These are phyloP conservation scores for Microctonus aethiopoides DNA, from an alignment of 2,888 invertebrate genomes.

Conservation along the genomic window DNA sequence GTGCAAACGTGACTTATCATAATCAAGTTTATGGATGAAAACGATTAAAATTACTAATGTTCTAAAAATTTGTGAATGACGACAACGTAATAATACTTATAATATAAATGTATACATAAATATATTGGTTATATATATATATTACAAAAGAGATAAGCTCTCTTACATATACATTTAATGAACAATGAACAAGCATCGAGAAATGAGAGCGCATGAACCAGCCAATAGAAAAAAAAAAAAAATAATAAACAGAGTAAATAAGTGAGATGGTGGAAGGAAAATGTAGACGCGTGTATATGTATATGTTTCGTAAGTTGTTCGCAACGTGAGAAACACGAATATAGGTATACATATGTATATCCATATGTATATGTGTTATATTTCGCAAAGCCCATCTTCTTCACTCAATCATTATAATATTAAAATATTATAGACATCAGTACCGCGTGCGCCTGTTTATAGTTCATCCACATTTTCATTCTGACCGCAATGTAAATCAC, in stretches of 20 bases:
- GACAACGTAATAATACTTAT: not conserved
- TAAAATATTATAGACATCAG: constrained; percentile 27
- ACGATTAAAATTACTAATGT: not conserved
- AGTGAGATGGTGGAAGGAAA: constrained; percentile 7
- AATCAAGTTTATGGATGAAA: not conserved
- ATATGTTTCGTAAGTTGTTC: constrained; percentile 29
- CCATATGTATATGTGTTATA: not conserved
- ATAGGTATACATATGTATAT: not conserved
- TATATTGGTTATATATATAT: not conserved
- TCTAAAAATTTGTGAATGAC: not conserved
- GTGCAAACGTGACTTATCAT: constrained; percentile 79
- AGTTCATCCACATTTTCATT: constrained; percentile 24
- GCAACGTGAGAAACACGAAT: constrained; percentile 31
- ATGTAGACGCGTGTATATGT: constrained; percentile 12
- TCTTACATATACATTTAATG: not conserved
- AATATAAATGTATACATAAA: not conserved
- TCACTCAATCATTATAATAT: constrained; percentile 28
- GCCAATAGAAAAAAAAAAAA: not conserved
- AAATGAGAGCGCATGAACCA: not conserved
- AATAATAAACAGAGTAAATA: not conserved
- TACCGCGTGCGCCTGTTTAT: not conserved
- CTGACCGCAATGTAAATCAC: constrained; percentile 10
- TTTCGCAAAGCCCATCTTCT: constrained; percentile 26
- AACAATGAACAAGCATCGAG: not conserved
- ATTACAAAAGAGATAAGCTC: not conserved